Conservation (phyloP, 2,113 vertebrate species). For the Peromyscus californicus region DNA sequence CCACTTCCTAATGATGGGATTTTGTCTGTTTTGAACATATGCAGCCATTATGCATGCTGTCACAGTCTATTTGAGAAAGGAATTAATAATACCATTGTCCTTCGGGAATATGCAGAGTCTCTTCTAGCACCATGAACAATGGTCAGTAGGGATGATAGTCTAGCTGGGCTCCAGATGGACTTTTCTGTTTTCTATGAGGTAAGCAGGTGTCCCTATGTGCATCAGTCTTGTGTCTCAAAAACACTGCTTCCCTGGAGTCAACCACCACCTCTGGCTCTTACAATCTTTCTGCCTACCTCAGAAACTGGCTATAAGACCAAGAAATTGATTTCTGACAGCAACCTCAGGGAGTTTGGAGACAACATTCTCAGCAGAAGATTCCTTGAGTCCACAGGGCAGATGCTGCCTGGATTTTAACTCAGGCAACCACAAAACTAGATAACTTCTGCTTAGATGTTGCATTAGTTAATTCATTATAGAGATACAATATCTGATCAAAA, state of each 20-base stretch:
- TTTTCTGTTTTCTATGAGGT: background rate
- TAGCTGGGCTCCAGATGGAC: background rate
- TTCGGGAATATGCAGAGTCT: background rate
- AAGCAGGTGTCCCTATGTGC: background rate
- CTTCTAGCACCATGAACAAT: background rate
- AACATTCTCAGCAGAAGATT: background rate
- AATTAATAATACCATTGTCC: background rate
- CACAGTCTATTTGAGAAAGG: background rate
- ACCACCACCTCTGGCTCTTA: background rate
- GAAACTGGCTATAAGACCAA: background rate
- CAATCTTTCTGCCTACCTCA: too few species aligned
- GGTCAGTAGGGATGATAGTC: background rate
- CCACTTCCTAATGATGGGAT: background rate
- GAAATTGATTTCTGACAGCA: background rate
- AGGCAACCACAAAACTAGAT: background rate
- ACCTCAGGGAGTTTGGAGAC: background rate
- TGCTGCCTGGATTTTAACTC: background rate
- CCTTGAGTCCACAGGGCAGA: background rate
- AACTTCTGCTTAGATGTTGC: background rate
- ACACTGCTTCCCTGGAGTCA: background rate
- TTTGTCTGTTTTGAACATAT: background rate
- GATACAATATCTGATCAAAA: background rate
- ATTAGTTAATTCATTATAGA: background rate
- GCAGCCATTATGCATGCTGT: too few species aligned
- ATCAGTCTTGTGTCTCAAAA: background rate